Conservation (phyloP, 2,113 vertebrate species). For the Crotalus horridus region DNA sequence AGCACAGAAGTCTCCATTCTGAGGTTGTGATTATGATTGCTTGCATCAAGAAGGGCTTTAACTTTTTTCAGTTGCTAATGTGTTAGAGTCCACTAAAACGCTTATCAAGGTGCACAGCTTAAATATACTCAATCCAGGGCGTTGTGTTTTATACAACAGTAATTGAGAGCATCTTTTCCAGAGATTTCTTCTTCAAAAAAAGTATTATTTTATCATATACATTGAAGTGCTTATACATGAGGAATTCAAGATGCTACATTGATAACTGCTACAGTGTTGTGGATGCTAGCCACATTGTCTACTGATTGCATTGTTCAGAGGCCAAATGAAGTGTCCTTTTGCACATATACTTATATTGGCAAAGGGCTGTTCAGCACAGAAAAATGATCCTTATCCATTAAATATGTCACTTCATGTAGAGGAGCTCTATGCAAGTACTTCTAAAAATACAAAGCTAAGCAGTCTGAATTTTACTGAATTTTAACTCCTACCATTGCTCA, state of each 20-base stretch:
- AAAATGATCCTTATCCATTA: background rate
- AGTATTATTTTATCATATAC: background rate
- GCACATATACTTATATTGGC: background rate
- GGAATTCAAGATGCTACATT: background rate
- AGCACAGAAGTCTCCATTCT: no score
- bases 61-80: background rate
- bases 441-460: background rate
- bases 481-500: background rate
- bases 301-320: background rate
- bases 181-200: background rate
- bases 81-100: background rate
- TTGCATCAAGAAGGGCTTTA: background rate
- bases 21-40: background rate
- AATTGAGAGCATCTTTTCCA: background rate
- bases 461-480: background rate
- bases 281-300: background rate
- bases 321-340: background rate
- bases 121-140: background rate
- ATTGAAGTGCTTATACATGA: background rate
- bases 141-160: background rate
- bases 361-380: background rate
- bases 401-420: background rate
- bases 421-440: background rate
- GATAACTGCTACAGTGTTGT: background rate
- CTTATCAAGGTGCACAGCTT: background rate